phyloP scores from a whole-genome alignment of 2,797 vertebrate species.

The Poeciliopsis infans region DNA sequence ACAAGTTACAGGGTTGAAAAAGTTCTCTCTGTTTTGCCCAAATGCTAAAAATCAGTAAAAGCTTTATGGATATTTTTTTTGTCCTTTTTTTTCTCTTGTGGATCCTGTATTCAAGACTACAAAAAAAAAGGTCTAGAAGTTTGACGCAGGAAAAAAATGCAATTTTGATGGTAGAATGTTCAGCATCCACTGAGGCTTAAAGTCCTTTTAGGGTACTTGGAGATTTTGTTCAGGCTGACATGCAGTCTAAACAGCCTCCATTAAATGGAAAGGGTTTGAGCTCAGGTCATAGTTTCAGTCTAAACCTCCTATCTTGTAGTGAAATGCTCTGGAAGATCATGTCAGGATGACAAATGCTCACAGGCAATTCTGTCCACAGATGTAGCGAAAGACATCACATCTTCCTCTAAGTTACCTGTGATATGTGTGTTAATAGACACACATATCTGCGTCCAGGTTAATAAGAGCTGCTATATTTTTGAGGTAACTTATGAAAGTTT shows the following conservation, averaged over 20 bases:
- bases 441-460: background rate
- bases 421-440: background rate
- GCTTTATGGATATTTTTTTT: background rate
- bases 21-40: background rate
- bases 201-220: background rate
- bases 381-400: background rate
- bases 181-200: background rate
- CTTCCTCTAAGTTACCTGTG: background rate
- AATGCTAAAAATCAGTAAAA: background rate
- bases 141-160: background rate
- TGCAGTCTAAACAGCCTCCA: background rate
- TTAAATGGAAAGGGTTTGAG: background rate
- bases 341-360: background rate
- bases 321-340: background rate
- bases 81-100: background rate
- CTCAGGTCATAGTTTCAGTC: background rate
- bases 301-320: background rate
- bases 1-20: background rate
- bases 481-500: background rate
- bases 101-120: background rate
- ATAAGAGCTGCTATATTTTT: background rate
- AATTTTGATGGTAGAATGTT: background rate
- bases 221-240: background rate
- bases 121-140: background rate
- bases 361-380: background rate